Evolutionary conservation across 1,140 invertebrate species (phyloP), one percentile per base, ranked within the genome.

Genomic region (Drosophila leontia): DNA sequence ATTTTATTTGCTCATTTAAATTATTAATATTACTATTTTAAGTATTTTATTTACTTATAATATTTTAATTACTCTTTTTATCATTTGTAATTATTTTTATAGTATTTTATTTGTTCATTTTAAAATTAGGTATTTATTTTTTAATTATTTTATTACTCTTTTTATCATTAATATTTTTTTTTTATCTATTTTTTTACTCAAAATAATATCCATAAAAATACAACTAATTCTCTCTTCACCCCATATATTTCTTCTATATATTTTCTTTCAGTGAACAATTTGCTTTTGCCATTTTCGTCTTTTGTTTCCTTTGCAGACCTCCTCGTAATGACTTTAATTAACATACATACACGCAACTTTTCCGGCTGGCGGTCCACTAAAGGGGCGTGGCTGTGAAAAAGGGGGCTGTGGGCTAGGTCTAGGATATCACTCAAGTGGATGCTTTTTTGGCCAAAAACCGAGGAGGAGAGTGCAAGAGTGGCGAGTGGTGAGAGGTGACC

Each of bases 241-340:
- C 5, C 2, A 23, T 2, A 11, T 13, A 39, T 41, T 7, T 8
- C 26, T 26, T 39, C 15, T 3, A 29, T 9, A 47, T 7, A 12
- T 19, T 53, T 39, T 56, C 23, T n/a, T 2, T 7, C 62, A 34
- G 57, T 64, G 56, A 17, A 34, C 15, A 15, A 44, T 61, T 64
- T 26, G 7, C 56, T 17, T 56, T 44, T 39, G 56, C 29, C 39
- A 62, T 26, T 68, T 68, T 50, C 35, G 42, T 13, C 41, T 42
- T 59, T 51, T 72, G 51, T 72, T 72, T 65, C 71, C 44, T 17
- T 64, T 64, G 55, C 50, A 61, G 58, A 72, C 67, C 80, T 87
- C 57, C 70, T 68, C 67, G 67, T 87, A 88, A 86, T 86, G 83
- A 88, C 80, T 86, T 86, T 86, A 87, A 86, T 86, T 86, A 86